Evolutionary conservation across 1,140 invertebrate genomes (phyloP), one percentile per base, ranked within the genome.

Genomic region (Atta texana): DNA sequence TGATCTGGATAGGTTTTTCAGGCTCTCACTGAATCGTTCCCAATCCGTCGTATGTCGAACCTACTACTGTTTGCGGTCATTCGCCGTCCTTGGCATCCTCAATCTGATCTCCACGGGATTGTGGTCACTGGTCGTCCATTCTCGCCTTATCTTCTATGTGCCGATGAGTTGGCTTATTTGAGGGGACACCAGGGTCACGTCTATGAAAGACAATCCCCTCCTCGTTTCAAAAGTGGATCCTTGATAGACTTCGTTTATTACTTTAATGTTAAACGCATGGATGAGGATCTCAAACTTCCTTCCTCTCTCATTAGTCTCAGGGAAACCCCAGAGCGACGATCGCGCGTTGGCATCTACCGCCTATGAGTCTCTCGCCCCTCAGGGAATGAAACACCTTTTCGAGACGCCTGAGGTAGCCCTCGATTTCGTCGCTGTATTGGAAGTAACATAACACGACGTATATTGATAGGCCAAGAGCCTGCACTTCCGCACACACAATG

Each of bases 201-300:
- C 74, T 0, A 61, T 77, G 3, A 24, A 24, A 24, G 0, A 24
- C 16, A 34, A 12, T 0, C 21, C 39, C 18, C 59, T 18, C 3
- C 0, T 0, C 12, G 39, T 18, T 3, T 4, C 2, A 4, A 18
- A 39, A 0, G 55, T 77, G 5, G 55, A 12, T 0, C 2, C 3
- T 3, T 77, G 34, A 0, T 7, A 0, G 10, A 1, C 14, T 0
- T 63, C 8, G 2, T 76, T 76, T 1, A 76, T 0, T 34, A 34
- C 3, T 0, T 49, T 16, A 0, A 1, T 0, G 0, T 7, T 10
- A 1, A 6, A 7, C 0, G n/a, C n/a, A 0, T 10, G 1, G 0
- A 78, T 66, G 1, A 44, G 39, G 2, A 31, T 24, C 1, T 78
- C 10, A 0, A 78, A 14, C 16, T 49, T 31, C 0, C 0, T 14